These are phyloP conservation scores for Amphimedon queenslandica DNA, from an alignment of 37 sponge, comb jelly and placozoan species.

Conservation along the genomic window DNA sequence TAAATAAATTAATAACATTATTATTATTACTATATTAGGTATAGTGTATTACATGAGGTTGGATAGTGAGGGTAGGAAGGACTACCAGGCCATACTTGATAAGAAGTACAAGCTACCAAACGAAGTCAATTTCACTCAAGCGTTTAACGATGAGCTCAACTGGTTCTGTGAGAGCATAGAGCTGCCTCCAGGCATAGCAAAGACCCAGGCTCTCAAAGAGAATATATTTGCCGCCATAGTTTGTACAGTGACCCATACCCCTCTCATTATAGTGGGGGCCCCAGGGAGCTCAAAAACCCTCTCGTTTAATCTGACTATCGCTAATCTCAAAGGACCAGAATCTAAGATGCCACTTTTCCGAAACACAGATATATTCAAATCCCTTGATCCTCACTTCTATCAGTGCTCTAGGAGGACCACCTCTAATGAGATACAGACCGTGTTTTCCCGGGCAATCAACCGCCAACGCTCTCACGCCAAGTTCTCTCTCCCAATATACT, in stretches of 20 bases:
- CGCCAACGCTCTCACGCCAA: slow-evolving; percentile 56
- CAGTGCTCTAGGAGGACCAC: slow-evolving; percentile 90
- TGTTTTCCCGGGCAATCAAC: slow-evolving; percentile 76
- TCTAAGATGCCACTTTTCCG: slow-evolving; percentile 55
- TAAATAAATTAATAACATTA: no score
- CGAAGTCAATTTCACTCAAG: slow-evolving; percentile 37
- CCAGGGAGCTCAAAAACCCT: slow-evolving; percentile 92
- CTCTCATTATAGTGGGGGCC: slow-evolving; percentile 89
- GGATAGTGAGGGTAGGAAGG: slow-evolving; percentile 36
- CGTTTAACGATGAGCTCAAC: slow-evolving; percentile 55
- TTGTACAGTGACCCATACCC: slow-evolving; percentile 74
- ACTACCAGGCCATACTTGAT: slow-evolving; percentile 34
- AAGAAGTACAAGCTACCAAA: neutral
- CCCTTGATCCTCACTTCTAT: slow-evolving; percentile 79
- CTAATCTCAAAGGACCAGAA: slow-evolving; percentile 84
- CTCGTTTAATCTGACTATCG: slow-evolving; percentile 84
- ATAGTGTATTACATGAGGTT: slow-evolving; percentile 87
- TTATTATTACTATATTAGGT: no score
- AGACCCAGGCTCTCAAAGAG: slow-evolving; percentile 86
- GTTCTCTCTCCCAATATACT: slow-evolving; percentile 61
- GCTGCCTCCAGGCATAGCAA: slow-evolving; percentile 84
- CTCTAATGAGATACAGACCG: slow-evolving; percentile 83
- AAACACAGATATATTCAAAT: slow-evolving; percentile 54
- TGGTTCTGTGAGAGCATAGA: slow-evolving; percentile 47
- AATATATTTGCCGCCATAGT: slow-evolving; percentile 86